Percentiles rank a stretch among this genome's conserved stretches.
These are phyloP conservation scores for Panulirus ornatus DNA, from an alignment of 1,140 invertebrate species.

Conservation along the genomic window DNA sequence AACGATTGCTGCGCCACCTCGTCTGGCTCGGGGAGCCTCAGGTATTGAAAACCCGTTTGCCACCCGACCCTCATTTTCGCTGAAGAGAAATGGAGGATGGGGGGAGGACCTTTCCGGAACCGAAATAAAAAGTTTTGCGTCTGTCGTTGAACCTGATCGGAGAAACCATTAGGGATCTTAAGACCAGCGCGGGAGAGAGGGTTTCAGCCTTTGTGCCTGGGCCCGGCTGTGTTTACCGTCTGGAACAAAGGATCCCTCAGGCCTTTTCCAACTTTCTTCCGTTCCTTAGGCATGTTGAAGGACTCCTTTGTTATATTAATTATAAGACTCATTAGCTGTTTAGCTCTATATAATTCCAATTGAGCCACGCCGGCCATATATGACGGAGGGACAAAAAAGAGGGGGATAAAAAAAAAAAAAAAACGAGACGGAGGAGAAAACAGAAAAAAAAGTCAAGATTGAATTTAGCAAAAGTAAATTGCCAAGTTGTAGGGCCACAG, in stretches of 20 bases:
- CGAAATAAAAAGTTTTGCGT: slow-evolving; percentile 57
- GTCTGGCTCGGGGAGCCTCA: background rate
- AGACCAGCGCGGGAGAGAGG: background rate
- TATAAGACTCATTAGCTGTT: background rate
- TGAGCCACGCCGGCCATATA: background rate
- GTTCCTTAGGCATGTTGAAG: background rate
- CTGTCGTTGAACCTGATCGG: slow-evolving; percentile 54
- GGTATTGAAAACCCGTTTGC: slow-evolving; percentile 66
- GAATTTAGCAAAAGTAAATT: background rate
- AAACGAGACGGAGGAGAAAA: background rate
- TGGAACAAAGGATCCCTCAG: background rate
- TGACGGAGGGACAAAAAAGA: background rate
- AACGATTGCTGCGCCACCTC: background rate
- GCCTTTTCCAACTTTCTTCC: background rate
- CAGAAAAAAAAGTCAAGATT: background rate
- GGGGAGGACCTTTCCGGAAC: background rate
- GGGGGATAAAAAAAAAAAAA: too few relatives aligned
- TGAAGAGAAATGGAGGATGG: slow-evolving; percentile 16
- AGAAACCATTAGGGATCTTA: slow-evolving; percentile 38
- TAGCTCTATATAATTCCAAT: background rate
- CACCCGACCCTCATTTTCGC: slow-evolving; percentile 58
- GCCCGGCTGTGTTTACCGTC: background rate
- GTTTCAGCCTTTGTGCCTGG: background rate
- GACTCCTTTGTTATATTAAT: background rate
- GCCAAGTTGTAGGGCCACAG: background rate